Evolutionary conservation across 2,113 vertebrate genomes (phyloP), one percentile per base, ranked within the genome.

Genomic region (Nerophis ophidion): DNA sequence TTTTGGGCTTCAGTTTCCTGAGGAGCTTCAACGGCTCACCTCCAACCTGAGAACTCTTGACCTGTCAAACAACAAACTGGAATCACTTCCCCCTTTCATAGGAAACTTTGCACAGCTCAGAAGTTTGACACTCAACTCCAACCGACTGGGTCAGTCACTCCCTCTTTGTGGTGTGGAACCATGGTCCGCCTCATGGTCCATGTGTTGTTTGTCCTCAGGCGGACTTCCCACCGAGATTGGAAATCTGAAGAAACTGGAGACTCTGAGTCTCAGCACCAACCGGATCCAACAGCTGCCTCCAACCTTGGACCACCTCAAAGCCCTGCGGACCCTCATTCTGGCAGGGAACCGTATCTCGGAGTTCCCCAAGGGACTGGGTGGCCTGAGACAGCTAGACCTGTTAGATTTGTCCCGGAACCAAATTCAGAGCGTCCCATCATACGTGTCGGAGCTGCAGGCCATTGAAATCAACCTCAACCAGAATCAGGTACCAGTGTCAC

Each of bases 391-490:
- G 7, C 86, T 99, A 61, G 95, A 98, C 80, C 84, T 99, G 48
- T 86, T 98, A 36, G 95, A 99, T 81, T 90, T 99, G 70, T 98
- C 96, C 58, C 92, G 89, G 58, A 99, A 99, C 86, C 88, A 91
- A 81, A 98, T 99, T 80, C 93, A 90, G 53, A 88, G 76, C 0
- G 87, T 99, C 36, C 95, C 94, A 0, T 82, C 93, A 10, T 90
- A 79, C 9, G 91, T 99, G 58, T 91, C 87, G 1, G 91, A 94
- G 57, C 77, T 99, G 72, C 97, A 99, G 79, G 89, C 90, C 77
- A 98, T 99, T 0, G 97, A 99, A 84, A 92, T 99, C 81, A 99
- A 99, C 82, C 86, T 99, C 65, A 99, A 99, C 87, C 96, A 99
- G 86, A 99, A 99, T 81, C 97, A 99, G 95, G 96, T 98, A 65